These are phyloP conservation scores for Tringa solitaria DNA, from an alignment of 2,113 vertebrate genomes.

Conservation along the genomic window DNA sequence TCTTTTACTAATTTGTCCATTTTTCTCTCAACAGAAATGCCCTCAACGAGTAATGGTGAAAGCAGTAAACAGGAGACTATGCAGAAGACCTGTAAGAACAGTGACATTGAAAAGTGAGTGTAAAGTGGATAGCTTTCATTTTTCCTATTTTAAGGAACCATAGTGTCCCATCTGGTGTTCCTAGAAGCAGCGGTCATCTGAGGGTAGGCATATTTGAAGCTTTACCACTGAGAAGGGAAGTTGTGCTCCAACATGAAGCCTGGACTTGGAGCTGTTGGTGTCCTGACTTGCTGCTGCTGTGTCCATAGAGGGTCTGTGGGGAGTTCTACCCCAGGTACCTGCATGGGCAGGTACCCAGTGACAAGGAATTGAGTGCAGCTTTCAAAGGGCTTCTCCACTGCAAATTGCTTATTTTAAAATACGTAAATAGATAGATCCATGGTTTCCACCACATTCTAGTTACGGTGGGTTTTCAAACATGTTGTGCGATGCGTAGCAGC, in stretches of 20 bases:
- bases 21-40: slow-evolving; percentile 85
- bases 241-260: neutral
- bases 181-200: neutral
- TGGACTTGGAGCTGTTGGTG: neutral
- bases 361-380: neutral
- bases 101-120: slow-evolving; percentile 98
- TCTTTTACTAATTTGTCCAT: neutral
- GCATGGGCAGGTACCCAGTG: neutral
- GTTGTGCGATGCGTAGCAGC: neutral
- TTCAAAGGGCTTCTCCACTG: neutral
- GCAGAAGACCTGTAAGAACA: slow-evolving; percentile 99
- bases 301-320: neutral
- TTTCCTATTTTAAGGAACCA: neutral
- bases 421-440: neutral
- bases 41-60: slow-evolving; percentile 97
- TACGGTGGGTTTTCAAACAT: neutral
- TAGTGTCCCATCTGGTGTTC: neutral
- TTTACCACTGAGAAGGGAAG: neutral
- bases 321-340: neutral
- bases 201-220: neutral
- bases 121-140: neutral
- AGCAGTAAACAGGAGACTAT: slow-evolving; percentile 92
- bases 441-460: neutral
- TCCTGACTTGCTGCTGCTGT: neutral
- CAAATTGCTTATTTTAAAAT: neutral